phyloP scores from a whole-genome alignment of 1,140 invertebrate genomes.

The Elymnias hypermnestra region DNA sequence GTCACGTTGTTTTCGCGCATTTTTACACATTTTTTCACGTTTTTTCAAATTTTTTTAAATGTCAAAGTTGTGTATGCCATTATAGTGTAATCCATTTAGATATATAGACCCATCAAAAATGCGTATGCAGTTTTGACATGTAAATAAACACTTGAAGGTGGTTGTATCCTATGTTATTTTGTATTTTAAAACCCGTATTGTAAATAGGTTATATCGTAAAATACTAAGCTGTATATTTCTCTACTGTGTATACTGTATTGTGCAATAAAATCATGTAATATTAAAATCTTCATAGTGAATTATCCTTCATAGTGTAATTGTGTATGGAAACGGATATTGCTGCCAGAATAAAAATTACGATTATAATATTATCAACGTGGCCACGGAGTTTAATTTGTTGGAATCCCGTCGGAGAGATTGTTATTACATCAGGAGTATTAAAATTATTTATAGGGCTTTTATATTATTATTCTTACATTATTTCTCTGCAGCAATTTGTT shows the following conservation, averaged over 20 bases:
- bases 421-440: background rate
- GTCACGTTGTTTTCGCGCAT: constrained; percentile 19
- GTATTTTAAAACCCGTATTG: constrained; percentile 14
- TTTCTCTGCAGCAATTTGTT: background rate
- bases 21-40: no score
- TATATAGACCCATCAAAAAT: constrained; percentile 6
- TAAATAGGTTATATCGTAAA: constrained; percentile 16
- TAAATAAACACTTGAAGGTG: constrained; percentile 19
- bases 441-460: background rate
- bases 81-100: constrained; percentile 1
- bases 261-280: constrained; percentile 22
- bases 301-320: constrained; percentile 11
- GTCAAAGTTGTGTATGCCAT: constrained; percentile 20
- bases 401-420: background rate
- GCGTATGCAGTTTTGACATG: constrained; percentile 19
- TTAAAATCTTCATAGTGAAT: constrained; percentile 17
- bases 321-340: constrained; percentile 36
- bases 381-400: constrained; percentile 14
- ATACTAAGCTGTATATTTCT: constrained; percentile 19
- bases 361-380: no score
- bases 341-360: constrained; percentile 33
- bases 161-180: constrained; percentile 15
- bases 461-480: constrained; percentile 2
- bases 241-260: constrained; percentile 18
- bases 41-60: no score